Evolutionary conservation across 2,113 vertebrate genomes (phyloP).

Genomic region (Phrynosoma platyrhinos): DNA sequence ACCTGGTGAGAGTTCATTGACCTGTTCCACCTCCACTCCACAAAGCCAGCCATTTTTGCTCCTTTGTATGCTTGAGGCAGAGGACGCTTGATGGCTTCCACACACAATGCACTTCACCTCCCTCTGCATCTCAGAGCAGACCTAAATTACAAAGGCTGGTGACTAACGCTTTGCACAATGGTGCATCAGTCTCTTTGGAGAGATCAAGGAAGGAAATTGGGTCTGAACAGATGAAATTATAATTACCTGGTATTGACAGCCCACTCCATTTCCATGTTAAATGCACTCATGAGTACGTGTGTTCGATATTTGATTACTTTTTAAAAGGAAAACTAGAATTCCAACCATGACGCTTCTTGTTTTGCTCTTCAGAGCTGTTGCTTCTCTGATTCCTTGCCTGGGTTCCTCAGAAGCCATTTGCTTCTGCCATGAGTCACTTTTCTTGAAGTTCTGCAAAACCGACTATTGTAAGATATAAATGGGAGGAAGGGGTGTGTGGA

Average conservation of each 20-base stretch:
- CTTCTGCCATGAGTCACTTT: neutral
- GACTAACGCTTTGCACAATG: slow-evolving; percentile 25
- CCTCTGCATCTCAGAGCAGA: slow-evolving; percentile 46
- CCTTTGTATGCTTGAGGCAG: too few relatives aligned
- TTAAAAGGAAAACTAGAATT: neutral
- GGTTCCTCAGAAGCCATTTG: slow-evolving; percentile 20
- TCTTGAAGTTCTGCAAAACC: slow-evolving; percentile 1
- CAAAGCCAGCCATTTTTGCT: too few relatives aligned
- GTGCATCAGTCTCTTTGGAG: slow-evolving; percentile 19
- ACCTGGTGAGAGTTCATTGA: too few relatives aligned
- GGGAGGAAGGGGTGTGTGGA: neutral
- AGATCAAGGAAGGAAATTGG: slow-evolving; percentile 28
- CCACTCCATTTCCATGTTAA: fast-evolving
- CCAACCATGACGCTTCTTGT: neutral
- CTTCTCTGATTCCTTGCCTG: neutral
- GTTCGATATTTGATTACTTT: slow-evolving; percentile 1
- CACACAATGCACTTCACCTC: too few relatives aligned
- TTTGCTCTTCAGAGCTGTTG: neutral
- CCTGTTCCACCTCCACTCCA: too few relatives aligned
- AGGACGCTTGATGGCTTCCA: too few relatives aligned
- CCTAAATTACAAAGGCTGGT: slow-evolving; percentile 35
- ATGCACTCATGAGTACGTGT: slow-evolving; percentile 3
- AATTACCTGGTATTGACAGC: slow-evolving; percentile 21
- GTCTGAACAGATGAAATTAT: slow-evolving; percentile 45
- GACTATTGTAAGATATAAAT: slow-evolving; percentile 46